phyloP scores from a whole-genome alignment of 2,113 vertebrate genomes.

The Amblyopsis rosae region DNA sequence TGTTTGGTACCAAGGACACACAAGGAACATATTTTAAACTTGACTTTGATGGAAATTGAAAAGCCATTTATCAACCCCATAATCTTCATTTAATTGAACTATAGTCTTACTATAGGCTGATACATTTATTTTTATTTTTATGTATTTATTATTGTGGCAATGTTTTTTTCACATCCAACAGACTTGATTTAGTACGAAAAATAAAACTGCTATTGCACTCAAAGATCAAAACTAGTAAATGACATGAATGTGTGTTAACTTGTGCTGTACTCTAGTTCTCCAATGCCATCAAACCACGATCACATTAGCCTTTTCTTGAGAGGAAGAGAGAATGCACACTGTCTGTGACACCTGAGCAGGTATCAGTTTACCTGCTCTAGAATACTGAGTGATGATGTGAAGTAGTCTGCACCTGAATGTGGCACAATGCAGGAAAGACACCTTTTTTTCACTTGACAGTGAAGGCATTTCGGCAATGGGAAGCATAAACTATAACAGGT shows the following conservation, averaged over 20 bases:
- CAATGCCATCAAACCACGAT: background rate
- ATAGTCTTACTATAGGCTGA: too few species aligned
- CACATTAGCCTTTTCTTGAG: slow-evolving; percentile 16
- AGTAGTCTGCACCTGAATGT: slow-evolving; percentile 17
- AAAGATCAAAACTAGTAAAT: background rate
- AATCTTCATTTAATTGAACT: too few species aligned
- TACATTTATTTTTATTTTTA: too few species aligned
- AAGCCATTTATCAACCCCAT: background rate
- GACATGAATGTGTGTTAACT: background rate
- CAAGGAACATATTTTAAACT: slow-evolving; percentile 27
- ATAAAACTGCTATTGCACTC: background rate
- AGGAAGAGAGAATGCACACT: background rate
- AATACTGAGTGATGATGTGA: slow-evolving; percentile 12
- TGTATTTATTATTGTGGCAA: too few species aligned
- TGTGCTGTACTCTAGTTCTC: background rate
- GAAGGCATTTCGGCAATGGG: slow-evolving; percentile 10
- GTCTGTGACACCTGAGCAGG: slow-evolving; percentile 22
- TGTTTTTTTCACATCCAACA: too few species aligned
- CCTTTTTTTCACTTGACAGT: slow-evolving; percentile 1
- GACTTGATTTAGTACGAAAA: too few species aligned
- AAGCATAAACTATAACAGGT: slow-evolving; percentile 5
- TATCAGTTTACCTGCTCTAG: slow-evolving; percentile 11
- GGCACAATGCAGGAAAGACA: background rate
- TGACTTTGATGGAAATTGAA: slow-evolving; percentile 8
- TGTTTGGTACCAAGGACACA: slow-evolving; percentile 16